These are phyloP conservation scores for Tetragnatha versicolor DNA, from an alignment of 1,140 invertebrate species.

Conservation along the genomic window DNA sequence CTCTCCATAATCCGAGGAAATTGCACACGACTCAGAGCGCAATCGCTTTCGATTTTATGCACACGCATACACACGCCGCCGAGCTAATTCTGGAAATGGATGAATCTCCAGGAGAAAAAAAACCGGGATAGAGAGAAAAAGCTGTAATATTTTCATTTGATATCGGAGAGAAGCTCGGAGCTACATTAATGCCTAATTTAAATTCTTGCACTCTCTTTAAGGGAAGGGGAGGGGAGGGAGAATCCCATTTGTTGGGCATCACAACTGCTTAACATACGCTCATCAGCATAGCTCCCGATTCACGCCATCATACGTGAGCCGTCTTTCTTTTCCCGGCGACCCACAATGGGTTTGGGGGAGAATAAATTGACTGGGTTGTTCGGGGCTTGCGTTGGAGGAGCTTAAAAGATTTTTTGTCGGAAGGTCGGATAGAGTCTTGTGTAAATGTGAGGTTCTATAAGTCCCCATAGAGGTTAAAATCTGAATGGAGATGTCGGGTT, in stretches of 20 bases:
- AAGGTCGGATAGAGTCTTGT: no score
- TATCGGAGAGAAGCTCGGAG: background rate
- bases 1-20: no score
- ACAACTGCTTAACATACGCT: slow-evolving; percentile 26
- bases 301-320: slow-evolving; percentile 27
- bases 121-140: background rate
- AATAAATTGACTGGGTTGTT: slow-evolving; percentile 49
- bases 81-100: no score
- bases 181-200: slow-evolving; percentile 51
- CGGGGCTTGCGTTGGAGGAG: no score
- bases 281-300: slow-evolving; percentile 47
- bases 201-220: slow-evolving; percentile 16
- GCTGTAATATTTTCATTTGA: slow-evolving; percentile 33
- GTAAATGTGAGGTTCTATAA: no score
- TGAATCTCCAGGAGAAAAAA: background rate
- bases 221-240: no score
- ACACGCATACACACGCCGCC: no score
- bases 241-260: slow-evolving; percentile 10
- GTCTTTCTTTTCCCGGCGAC: background rate
- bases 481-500: no score
- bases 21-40: no score
- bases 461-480: no score
- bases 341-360: slow-evolving; percentile 21
- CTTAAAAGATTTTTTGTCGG: no score
- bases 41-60: no score